Conservation (phyloP, 2,797 vertebrate genomes). For the Darevskia mixta region DNA sequence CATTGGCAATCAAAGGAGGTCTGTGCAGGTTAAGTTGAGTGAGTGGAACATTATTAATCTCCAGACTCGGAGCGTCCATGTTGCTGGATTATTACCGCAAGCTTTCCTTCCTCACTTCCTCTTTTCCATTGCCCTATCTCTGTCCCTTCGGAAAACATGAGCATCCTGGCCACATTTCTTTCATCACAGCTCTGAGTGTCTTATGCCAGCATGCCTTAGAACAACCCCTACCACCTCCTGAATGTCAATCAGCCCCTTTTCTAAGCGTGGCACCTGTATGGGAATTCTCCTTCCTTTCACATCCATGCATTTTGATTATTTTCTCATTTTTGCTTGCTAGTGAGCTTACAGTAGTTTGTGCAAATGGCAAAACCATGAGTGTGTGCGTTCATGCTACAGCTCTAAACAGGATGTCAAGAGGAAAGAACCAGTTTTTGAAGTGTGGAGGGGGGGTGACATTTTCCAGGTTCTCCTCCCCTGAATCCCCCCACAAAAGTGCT, state of each 20-base stretch:
- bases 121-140: not conserved
- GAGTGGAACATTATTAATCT: slow-evolving; percentile 4
- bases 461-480: not conserved
- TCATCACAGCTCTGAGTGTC: not conserved
- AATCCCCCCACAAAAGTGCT: not conserved
- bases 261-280: not conserved
- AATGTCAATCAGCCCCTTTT: not conserved
- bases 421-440: too few relatives aligned
- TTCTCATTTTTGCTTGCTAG: not conserved
- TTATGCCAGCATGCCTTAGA: not conserved
- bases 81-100: not conserved
- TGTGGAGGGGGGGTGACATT: not conserved
- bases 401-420: not conserved
- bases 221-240: not conserved
- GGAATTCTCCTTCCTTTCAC: not conserved
- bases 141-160: not conserved
- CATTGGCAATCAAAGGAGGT: slow-evolving; percentile 21
- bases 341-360: not conserved
- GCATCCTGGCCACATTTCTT: not conserved
- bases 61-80: not conserved
- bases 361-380: not conserved
- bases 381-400: not conserved
- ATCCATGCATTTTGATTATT: not conserved
- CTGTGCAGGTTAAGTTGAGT: not conserved
- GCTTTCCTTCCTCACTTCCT: too few relatives aligned